Base-by-base conservation (phyloP, 2,797 vertebrate species). In the Agapornis canus region DNA sequence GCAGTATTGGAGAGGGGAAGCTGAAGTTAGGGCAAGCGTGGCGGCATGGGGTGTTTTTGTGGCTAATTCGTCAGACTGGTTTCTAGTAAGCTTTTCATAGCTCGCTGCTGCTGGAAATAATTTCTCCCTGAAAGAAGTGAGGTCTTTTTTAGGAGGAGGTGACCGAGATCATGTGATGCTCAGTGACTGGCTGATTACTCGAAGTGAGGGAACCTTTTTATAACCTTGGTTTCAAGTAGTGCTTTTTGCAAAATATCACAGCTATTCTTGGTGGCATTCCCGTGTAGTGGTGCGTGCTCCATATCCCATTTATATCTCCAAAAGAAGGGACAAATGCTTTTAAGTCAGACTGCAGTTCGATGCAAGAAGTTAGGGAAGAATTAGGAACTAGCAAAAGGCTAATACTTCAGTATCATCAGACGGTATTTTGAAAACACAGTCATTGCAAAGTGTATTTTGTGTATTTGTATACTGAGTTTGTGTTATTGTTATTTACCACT, bases 241-340 rank as follows among this genome's bases (percentile, higher is more conserved):
- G 92, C 80, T 79, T 94, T 86, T 94, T 89, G 86, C 88, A 84
- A 95, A 96, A 91, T 90, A 95, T 73, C 94, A 82, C 88, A 79
- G 82, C 85, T 95, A 90, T 95, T 97, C 91, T 94, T 96, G 65
- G 90, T 80, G 83, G 69, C 71, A 78, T 95, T 95, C 68, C 86
- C 26, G 3, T 61, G 42, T 89, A 49, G 8, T 75, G 78, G 78
- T 92, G 89, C 2, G 0, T 89, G 65, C 78, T 94, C 91, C 2
- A 2, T 91, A 71, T 89, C 82, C 68, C 88, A 80, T 93, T 92
- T 95, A 43, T 86, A 94, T 89, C 77, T 93, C 42, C 79, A 32
- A 84, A 68, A 81, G 31, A 63, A 70, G 83, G 51, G 45, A 64
- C 2, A 13, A 86, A 43, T 6, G 56, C 83, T 91, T 94, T 73